Evolutionary conservation across 2,113 vertebrate genomes (phyloP), one percentile per base, ranked within the genome.

Genomic region (Nothobranchius furzeri): DNA sequence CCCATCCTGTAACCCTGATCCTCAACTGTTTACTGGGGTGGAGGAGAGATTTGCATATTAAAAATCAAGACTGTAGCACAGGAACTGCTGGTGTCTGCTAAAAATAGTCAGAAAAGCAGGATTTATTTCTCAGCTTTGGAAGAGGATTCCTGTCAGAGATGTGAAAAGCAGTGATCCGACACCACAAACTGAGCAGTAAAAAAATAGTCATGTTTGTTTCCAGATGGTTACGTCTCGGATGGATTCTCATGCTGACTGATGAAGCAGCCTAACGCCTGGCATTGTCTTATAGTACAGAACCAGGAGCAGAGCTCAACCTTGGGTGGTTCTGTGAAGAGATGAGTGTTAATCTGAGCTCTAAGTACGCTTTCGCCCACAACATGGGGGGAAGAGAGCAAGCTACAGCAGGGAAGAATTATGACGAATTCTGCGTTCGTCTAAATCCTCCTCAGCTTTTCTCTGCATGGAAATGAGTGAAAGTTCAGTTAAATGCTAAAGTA

Each of bases 321-420:
- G 58, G 61, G 47, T 70, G 50, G 60, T 6, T 47, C 78, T 82
- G 74, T 80, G 75, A 84, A 20, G 25, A 69, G 79, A 88, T 83
- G 82, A 88, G 80, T 81, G 59, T 72, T 90, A 89, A 90, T 87
- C 87, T 78, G 59, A 67, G 50, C 69, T 76, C 73, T 73, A 80
- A 82, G 74, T 45, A 81, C 62, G 68, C 60, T 53, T 46, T 64
- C 70, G 60, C 52, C 36, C 48, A 48, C 43, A 67, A 46, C 42
- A 62, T 17, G 60, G 52, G 58, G 74, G 47, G 48, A 30, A 42
- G 20, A 7, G 60, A 45, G 65, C 12, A 53, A 35, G n/a, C 2
- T 5, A 50, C 49, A 36, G 57, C 12, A 24, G 13, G 56, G 56
- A 24, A 20, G 56, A 70, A 81, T 85, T 83, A 74, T 57, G 30